phyloP scores from a whole-genome alignment of 2,797 vertebrate genomes.

The Acipenser ruthenus region DNA sequence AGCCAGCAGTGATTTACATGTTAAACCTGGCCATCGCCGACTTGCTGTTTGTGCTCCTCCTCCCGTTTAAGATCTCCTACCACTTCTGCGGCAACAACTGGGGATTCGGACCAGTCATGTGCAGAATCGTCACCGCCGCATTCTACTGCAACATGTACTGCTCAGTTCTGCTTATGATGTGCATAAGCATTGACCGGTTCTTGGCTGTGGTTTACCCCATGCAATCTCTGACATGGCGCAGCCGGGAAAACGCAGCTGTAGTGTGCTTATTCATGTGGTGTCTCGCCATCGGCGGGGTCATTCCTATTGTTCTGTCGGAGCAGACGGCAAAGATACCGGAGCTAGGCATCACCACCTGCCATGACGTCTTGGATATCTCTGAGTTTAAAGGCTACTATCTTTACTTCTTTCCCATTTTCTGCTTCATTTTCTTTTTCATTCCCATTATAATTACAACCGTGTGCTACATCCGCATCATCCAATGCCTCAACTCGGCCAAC shows the following conservation, averaged over 20 bases:
- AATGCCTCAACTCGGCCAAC: conserved; percentile 61
- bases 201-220: conserved; percentile 89
- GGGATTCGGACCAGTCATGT: conserved; percentile 76
- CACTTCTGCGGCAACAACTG: conserved; percentile 84
- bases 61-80: conserved; percentile 87
- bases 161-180: conserved; percentile 81
- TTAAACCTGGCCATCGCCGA: conserved; percentile 82
- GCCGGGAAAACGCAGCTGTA: conserved; percentile 51
- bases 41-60: conserved; percentile 74
- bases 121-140: conserved; percentile 71
- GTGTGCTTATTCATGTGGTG: conserved; percentile 75
- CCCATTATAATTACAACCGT: conserved; percentile 67
- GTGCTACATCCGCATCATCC: conserved; percentile 76
- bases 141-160: conserved; percentile 98
- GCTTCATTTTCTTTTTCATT: conserved; percentile 77
- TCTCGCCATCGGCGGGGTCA: conserved; percentile 63
- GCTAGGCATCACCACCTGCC: conserved; percentile 82
- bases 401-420: conserved; percentile 81
- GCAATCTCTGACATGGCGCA: conserved; percentile 80
- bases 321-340: conserved; percentile 64
- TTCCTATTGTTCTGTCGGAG: conserved; percentile 69
- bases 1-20: conserved; percentile 87
- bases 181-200: conserved; percentile 84
- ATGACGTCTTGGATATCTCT: conserved; percentile 70
- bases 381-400: conserved; percentile 63